Evolutionary conservation across 2,113 vertebrate genomes (phyloP).

Genomic region (Rhinoderma darwinii): DNA sequence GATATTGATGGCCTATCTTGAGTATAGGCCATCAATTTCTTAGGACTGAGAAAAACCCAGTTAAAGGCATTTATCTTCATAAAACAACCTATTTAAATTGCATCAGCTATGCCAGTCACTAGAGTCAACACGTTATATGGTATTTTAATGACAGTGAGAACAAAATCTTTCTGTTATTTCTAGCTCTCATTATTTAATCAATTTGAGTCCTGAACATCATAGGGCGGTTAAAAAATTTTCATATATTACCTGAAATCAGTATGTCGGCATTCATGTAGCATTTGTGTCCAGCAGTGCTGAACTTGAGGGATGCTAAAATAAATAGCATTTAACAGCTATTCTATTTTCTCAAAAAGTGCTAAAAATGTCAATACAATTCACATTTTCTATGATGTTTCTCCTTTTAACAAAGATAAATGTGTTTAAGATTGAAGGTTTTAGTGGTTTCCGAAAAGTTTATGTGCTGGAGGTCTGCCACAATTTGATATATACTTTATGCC

Average conservation of each 20-base stretch:
- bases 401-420: slow-evolving; percentile 67
- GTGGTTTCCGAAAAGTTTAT: slow-evolving; percentile 70
- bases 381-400: slow-evolving; percentile 64
- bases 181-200: background rate
- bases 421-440: slow-evolving; percentile 71
- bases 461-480: slow-evolving; percentile 67
- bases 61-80: background rate
- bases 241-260: slow-evolving; percentile 1
- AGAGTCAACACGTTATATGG: background rate
- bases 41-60: too few relatives aligned
- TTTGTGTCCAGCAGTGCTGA: slow-evolving; percentile 16
- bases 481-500: slow-evolving; percentile 71
- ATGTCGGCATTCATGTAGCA: slow-evolving; percentile 15
- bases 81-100: background rate
- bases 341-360: slow-evolving; percentile 67
- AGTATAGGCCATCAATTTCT: too few relatives aligned
- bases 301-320: slow-evolving; percentile 49
- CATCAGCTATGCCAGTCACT: background rate
- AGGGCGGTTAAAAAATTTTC: slow-evolving; percentile 21
- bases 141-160: background rate
- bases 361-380: slow-evolving; percentile 64
- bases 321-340: slow-evolving; percentile 52
- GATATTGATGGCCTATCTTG: too few relatives aligned
- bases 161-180: background rate
- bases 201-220: background rate